Base-by-base conservation (phyloP, 2,888 invertebrate genomes). In the Diogma glabrata region DNA sequence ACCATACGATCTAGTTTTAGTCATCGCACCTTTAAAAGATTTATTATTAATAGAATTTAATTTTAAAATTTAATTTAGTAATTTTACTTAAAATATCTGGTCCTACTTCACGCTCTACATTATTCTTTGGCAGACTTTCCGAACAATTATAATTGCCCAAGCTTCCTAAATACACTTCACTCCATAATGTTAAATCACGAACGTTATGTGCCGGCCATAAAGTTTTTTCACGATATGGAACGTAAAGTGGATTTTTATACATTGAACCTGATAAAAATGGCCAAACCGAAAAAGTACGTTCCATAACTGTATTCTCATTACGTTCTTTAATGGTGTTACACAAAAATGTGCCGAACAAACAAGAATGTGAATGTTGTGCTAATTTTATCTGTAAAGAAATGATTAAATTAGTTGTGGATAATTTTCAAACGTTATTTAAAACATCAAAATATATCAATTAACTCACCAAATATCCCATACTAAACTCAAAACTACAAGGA, bases 301-400 rank as follows among this genome's bases (percentile, higher is more conserved):
- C 83, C 49, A 73, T 71, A 54, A 82, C 78, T 51, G 82, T 77
- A 56, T 77, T 70, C 52, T 77, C 77, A 48, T 70, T 66, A 33
- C 90, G 79, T 69, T 89, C 88, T 60, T 82, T 81, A 49, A 78
- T 72, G 36, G 84, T 79, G 76, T 96, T 95, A 72, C 90, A 93
- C 58, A 96, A 77, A 76, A 97, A 97, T 60, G 94, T 95, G 59
- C 96, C 96, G 74, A 94, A 97, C 65, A 97, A 78, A 70, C 93
- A 91, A 54, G 96, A 94, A 72, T 95, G 92, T 48, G 87, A 85
- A 73, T 97, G 97, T 58, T 94, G 92, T 3, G 87, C 91, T 63
- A 97, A 74, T 75, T 95, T 96, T 55, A 94, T 86, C 92, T 94
- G 68, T 26, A 72, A 54, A 54, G 26, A 3, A 52, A 40, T 16